Evolutionary conservation across 1,140 invertebrate species (phyloP).

Genomic region (Dendroctonus ponderosae): DNA sequence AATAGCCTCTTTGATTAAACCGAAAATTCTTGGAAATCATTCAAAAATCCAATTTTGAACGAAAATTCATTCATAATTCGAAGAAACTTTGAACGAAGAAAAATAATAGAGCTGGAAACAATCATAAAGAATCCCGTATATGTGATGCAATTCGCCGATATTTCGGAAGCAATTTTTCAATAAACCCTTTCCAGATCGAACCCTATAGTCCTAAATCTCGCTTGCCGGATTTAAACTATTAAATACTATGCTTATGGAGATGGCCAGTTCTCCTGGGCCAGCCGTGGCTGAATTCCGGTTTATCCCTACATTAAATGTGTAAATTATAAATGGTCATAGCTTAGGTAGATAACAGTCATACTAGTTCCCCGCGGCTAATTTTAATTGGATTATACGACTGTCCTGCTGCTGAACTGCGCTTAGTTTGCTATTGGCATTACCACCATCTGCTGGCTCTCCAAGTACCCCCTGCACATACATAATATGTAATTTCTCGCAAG

Average conservation of each 20-base stretch:
- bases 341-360: conserved; percentile 48
- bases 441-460: conserved; percentile 12
- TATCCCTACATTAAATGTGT: conserved; percentile 43
- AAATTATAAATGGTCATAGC: conserved; percentile 47
- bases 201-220: conserved; percentile 16
- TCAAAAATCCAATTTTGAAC: no score
- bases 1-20: no score
- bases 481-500: no score
- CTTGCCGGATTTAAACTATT: conserved; percentile 32
- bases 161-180: no score
- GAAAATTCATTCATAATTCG: no score
- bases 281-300: conserved; percentile 27
- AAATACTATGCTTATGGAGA: conserved; percentile 33
- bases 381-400: conserved; percentile 48
- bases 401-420: conserved; percentile 20
- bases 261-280: conserved; percentile 18
- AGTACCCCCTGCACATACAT: conserved; percentile 8
- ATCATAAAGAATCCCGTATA: no score
- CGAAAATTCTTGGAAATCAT: no score
- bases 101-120: no score
- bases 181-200: no score
- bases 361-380: conserved; percentile 44
- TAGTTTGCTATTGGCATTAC: conserved; percentile 25
- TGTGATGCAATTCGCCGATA: no score
- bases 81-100: no score